phyloP scores from a whole-genome alignment of 2,888 invertebrate species.

The Andrena trimmerana region DNA sequence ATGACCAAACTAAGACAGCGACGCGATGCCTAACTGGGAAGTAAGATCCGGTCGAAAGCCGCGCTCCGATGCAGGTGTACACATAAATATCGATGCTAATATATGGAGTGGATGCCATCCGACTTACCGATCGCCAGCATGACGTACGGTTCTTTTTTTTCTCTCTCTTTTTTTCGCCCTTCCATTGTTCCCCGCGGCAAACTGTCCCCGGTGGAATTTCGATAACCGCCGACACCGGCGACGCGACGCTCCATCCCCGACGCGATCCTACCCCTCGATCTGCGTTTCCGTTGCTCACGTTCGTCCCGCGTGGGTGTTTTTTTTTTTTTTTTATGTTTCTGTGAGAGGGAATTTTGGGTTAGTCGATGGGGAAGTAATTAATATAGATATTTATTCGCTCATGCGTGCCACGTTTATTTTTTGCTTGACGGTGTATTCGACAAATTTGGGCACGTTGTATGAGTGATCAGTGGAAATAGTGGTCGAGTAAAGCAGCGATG shows the following conservation, averaged over 20 bases:
- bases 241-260: slow-evolving; percentile 16
- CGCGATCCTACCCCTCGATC: slow-evolving; percentile 4
- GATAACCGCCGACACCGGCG: slow-evolving; percentile 53
- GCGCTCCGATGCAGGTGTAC: slow-evolving; percentile 82
- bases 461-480: too few species aligned
- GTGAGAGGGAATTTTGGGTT: too few species aligned
- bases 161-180: slow-evolving; percentile 37
- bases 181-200: slow-evolving; percentile 53
- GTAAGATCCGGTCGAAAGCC: slow-evolving; percentile 84
- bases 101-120: slow-evolving; percentile 78
- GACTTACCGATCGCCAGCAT: slow-evolving; percentile 67
- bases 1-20: slow-evolving; percentile 84
- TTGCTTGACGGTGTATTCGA: too few species aligned
- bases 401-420: too few species aligned
- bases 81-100: slow-evolving; percentile 85
- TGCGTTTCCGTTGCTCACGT: background rate
- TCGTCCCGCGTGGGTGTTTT: too few species aligned
- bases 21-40: slow-evolving; percentile 84
- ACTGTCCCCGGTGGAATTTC: slow-evolving; percentile 52
- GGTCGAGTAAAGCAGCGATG: too few species aligned
- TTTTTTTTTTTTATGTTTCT: background rate
- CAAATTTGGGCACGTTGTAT: too few species aligned
- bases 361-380: too few species aligned
- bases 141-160: slow-evolving; percentile 58
- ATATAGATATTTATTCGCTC: too few species aligned